Percentiles rank a stretch among this genome's conserved stretches.
Conservation (phyloP, 2,113 vertebrate species). For the Otus sunia region DNA sequence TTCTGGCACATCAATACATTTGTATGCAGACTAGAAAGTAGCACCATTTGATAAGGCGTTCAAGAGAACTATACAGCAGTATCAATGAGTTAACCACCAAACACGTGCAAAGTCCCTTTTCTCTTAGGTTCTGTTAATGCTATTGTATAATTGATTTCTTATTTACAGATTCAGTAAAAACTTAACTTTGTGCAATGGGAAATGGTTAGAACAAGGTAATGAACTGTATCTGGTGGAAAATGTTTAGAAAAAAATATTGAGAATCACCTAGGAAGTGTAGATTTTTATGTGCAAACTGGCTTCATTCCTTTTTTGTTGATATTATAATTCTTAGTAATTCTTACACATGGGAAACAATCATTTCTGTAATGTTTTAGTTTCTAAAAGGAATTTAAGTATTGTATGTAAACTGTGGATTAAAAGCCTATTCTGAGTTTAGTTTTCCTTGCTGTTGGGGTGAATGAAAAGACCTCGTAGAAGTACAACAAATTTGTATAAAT, state of each 20-base stretch:
- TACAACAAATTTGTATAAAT: not conserved
- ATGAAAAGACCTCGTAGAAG: not conserved
- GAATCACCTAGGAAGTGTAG: not conserved
- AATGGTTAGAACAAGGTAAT: not conserved
- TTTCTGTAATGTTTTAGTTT: constrained; percentile 13
- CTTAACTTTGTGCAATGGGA: not conserved
- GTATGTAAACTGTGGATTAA: not conserved
- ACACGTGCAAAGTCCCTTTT: not conserved
- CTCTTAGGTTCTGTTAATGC: constrained; percentile 30
- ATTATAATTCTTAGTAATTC: not conserved
- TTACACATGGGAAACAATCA: not conserved
- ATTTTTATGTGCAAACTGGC: not conserved
- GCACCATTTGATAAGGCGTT: not conserved
- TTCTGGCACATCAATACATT: constrained; percentile 1
- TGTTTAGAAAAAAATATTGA: not conserved
- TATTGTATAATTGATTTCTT: constrained; percentile 19
- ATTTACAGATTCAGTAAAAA: constrained; percentile 1
- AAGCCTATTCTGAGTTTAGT: not conserved
- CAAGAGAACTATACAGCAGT: not conserved
- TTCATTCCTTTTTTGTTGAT: not conserved
- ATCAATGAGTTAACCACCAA: not conserved
- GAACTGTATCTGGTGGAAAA: not conserved
- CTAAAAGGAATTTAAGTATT: not conserved
- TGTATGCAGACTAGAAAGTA: not conserved
- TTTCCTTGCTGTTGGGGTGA: not conserved